Evolutionary conservation across 2,797 vertebrate species (phyloP).

Genomic region (Hypotaenidia okinawae): DNA sequence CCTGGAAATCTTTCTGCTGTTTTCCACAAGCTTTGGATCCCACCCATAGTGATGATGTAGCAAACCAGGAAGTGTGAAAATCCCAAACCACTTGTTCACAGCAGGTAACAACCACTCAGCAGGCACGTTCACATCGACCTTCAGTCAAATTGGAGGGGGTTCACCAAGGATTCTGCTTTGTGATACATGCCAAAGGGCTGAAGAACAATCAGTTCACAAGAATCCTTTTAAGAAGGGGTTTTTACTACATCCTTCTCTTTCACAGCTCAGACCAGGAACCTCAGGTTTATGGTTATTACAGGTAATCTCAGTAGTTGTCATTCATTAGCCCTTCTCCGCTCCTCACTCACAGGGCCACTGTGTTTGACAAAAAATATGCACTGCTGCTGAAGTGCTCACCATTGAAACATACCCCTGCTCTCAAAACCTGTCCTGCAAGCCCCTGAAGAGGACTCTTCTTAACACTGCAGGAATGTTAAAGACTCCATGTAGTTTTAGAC

Average conservation of each 20-base stretch:
- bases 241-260: background rate
- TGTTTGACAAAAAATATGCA: background rate
- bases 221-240: background rate
- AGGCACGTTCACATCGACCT: background rate
- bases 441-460: background rate
- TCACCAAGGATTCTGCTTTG: background rate
- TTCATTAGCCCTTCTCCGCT: background rate
- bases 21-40: background rate
- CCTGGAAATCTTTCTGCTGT: background rate
- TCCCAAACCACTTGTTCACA: background rate
- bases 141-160: background rate
- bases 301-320: background rate
- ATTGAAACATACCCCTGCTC: background rate
- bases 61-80: conserved; percentile 22
- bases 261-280: background rate
- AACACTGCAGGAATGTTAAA: background rate
- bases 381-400: background rate
- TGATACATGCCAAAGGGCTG: accelerated
- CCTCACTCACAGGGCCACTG: background rate
- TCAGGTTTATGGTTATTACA: background rate
- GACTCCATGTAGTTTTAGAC: background rate
- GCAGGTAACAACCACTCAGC: background rate
- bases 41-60: background rate
- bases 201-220: background rate
- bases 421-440: background rate